Percentiles rank a stretch among this genome's conserved stretches.
These are phyloP conservation scores for Fukomys damarensis DNA, from an alignment of 2,113 vertebrate genomes.

Conservation along the genomic window DNA sequence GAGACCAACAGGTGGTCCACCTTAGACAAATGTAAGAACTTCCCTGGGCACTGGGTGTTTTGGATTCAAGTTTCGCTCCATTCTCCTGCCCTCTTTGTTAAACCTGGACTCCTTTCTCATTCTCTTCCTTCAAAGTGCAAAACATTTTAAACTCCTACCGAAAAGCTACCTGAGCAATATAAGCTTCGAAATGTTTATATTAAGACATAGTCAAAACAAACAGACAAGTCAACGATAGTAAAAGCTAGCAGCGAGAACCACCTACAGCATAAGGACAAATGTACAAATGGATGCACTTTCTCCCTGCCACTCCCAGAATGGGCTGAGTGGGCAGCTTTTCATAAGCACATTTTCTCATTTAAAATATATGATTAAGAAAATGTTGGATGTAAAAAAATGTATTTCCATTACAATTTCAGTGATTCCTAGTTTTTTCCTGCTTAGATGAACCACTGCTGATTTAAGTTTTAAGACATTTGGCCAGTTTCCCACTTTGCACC, in stretches of 20 bases:
- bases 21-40: not conserved
- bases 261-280: not conserved
- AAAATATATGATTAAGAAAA: not conserved
- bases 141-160: not conserved
- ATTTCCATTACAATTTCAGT: conserved; percentile 14
- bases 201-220: not conserved
- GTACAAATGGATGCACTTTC: fast-evolving
- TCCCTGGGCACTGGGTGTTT: not conserved
- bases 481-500: not conserved
- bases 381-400: not conserved
- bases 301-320: fast-evolving
- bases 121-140: conserved; percentile 44
- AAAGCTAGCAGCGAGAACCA: not conserved
- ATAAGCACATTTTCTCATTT: not conserved
- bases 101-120: not conserved
- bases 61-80: not conserved
- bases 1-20: not conserved
- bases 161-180: not conserved
- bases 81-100: not conserved
- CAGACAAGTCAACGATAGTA: not conserved
- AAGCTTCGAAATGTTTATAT: not conserved
- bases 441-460: not conserved
- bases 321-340: not conserved
- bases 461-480: conserved; percentile 44
- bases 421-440: not conserved